Conservation (phyloP, 2,888 invertebrate genomes). For the Petrolisthes cinctipes region DNA sequence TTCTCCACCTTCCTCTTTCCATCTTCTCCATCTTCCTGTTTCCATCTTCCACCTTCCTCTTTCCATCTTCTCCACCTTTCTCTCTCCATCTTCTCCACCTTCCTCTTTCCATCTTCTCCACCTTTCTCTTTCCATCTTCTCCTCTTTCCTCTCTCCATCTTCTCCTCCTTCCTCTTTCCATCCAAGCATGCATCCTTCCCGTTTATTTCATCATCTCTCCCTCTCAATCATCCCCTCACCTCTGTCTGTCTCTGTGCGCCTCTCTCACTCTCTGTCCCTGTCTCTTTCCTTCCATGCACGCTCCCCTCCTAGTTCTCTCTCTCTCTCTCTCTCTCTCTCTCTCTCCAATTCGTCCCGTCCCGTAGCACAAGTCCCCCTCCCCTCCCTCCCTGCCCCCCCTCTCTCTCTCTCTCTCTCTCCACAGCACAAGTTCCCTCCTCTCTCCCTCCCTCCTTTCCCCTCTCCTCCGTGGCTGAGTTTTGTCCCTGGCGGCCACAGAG, state of each 20-base stretch:
- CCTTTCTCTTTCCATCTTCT: background rate
- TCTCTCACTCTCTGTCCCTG: background rate
- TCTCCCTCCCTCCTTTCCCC: constrained; percentile 9
- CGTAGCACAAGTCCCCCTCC: background rate
- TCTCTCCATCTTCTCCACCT: background rate
- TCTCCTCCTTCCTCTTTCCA: constrained; percentile 8
- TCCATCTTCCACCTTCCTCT: background rate
- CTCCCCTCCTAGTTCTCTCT: background rate
- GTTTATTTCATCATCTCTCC: background rate
- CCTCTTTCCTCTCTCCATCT: background rate
- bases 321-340: constrained; percentile 12
- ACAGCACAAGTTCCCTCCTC: no score
- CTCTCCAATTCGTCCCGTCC: background rate
- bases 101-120: background rate
- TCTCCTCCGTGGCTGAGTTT: background rate
- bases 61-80: constrained; percentile 12
- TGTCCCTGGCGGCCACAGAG: constrained; percentile 40
- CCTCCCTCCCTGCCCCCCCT: background rate
- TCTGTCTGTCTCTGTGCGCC: background rate
- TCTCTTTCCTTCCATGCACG: constrained; percentile 3
- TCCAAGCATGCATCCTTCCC: background rate
- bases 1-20: constrained; percentile 17
- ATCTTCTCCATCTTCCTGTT: background rate
- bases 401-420: constrained; percentile 1
- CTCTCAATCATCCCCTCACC: constrained; percentile 9